Percentiles rank a stretch among this genome's conserved stretches.
Conservation (phyloP, 2,888 invertebrate genomes). For the Acanthosepion esculentum region DNA sequence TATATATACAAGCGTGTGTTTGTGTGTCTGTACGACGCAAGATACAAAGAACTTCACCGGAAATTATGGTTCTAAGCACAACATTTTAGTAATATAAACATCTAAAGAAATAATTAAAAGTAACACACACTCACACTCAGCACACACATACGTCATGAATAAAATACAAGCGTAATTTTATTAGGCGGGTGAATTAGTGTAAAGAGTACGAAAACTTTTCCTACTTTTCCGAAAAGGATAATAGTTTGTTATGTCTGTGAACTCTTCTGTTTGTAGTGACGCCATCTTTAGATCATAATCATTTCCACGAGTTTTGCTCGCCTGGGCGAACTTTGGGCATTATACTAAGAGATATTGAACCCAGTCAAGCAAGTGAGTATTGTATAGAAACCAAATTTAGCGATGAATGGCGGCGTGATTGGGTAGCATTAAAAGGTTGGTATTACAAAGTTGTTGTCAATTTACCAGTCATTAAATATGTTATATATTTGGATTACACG, state of each 20-base stretch:
- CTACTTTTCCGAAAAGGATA: background rate
- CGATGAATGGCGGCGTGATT: background rate
- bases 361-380: background rate
- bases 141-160: background rate
- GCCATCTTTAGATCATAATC: background rate
- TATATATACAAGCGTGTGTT: background rate
- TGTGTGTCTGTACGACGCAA: background rate
- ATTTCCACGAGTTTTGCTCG: background rate
- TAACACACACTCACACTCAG: background rate
- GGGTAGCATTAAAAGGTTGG: background rate
- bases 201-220: background rate
- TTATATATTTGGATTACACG: constrained; percentile 21
- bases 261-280: background rate
- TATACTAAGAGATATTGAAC: background rate
- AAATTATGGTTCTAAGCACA: background rate
- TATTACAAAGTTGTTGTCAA: background rate
- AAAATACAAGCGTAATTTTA: background rate
- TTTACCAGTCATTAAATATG: background rate
- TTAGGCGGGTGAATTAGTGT: background rate
- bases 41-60: background rate
- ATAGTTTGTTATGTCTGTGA: background rate
- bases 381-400: background rate
- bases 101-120: background rate
- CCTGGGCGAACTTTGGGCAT: background rate
- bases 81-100: background rate